phyloP scores from a whole-genome alignment of 2,113 vertebrate species.

The Geothlypis trichas region DNA sequence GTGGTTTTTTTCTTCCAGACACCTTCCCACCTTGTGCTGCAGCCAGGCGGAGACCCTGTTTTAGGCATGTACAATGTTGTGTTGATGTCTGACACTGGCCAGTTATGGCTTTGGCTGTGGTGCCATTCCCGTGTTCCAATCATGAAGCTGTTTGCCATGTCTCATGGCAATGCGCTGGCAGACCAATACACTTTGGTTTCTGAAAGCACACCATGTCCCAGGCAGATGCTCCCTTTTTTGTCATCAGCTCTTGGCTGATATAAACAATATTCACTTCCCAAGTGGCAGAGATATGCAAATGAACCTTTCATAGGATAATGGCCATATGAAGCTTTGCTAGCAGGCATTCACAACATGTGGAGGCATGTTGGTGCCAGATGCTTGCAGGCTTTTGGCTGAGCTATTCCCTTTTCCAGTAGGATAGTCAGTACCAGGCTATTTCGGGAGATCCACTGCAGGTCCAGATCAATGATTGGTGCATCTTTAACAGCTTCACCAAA shows the following conservation, averaged over 20 bases:
- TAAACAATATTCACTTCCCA: constrained; percentile 28
- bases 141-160: not conserved
- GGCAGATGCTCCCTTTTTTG: not conserved
- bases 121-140: not conserved
- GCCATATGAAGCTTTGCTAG: constrained; percentile 45
- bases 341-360: constrained; percentile 23
- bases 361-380: constrained; percentile 35
- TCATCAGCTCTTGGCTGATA: constrained; percentile 20
- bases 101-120: not conserved
- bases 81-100: not conserved
- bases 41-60: not conserved
- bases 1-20: not conserved
- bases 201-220: constrained; percentile 9
- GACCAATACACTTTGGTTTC: not conserved
- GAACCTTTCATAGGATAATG: constrained; percentile 41
- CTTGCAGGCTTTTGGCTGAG: constrained; percentile 53
- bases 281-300: constrained; percentile 57
- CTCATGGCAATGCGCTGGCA: not conserved
- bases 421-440: constrained; percentile 49
- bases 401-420: constrained; percentile 26
- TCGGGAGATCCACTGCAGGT: not conserved
- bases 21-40: not conserved
- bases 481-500: not conserved
- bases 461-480: not conserved
- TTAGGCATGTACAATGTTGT: not conserved